Evolutionary conservation across 1,140 invertebrate species (phyloP).

Genomic region (Stegodyphus dumicola): DNA sequence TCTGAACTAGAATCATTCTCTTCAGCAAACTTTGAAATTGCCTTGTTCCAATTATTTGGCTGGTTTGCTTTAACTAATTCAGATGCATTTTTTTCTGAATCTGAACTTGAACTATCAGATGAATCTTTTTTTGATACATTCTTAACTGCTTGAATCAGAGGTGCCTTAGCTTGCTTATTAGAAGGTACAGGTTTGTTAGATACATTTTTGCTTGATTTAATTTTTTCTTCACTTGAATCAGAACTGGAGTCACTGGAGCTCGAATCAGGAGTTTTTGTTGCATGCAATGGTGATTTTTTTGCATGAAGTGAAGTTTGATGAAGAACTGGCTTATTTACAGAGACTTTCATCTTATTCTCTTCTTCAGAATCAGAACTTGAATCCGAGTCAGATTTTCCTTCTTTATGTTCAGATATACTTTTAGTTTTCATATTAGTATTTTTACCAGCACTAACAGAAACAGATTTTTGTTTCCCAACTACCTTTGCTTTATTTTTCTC

Average conservation of each 20-base stretch:
- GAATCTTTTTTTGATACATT: too few species aligned
- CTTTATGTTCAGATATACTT: too few species aligned
- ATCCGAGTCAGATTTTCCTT: neutral
- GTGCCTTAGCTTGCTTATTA: neutral
- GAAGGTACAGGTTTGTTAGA: neutral
- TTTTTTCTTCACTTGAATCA: neutral
- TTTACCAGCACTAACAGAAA: too few species aligned
- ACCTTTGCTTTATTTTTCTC: neutral
- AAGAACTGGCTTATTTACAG: neutral
- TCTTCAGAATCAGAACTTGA: neutral
- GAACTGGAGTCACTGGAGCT: slow-evolving; percentile 9
- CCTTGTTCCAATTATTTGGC: neutral
- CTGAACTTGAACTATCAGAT: slow-evolving; percentile 11
- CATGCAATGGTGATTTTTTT: neutral
- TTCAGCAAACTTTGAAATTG: slow-evolving; percentile 17
- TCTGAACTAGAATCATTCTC: slow-evolving; percentile 16
- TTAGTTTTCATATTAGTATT: too few species aligned
- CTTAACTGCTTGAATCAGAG: neutral
- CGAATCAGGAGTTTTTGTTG: neutral
- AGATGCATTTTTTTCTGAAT: neutral
- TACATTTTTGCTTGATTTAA: too few species aligned
- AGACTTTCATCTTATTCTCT: neutral
- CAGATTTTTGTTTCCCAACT: neutral
- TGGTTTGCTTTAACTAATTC: neutral
- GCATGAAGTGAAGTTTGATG: neutral